Base-by-base conservation (phyloP, 1,140 invertebrate species). In the Episyrphus balteatus region DNA sequence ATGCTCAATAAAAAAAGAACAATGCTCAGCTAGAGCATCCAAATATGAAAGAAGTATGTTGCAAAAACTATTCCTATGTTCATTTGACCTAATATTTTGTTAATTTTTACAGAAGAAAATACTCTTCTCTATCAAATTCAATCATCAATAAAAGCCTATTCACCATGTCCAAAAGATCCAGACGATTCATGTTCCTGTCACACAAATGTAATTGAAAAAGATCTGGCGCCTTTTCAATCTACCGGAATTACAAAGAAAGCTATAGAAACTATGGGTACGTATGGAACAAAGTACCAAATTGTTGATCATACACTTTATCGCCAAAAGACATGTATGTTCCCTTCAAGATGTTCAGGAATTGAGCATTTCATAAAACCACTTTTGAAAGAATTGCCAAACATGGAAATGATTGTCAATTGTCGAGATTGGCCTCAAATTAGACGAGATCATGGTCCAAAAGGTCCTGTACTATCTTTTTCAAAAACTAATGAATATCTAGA, bases 381-480 rank as follows among this genome's bases (percentile, higher is more conserved):
- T 37, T 61, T 92, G 11, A 71, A 81, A 6, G 70, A 82, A 48
- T 60, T 94, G 42, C 79, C 86, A 5, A 78, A 98, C 63, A 82
- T 87, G 73, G 92, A 97, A 65, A 70, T 97, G 42, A 73, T 92
- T 31, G 70, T 98, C 2, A 98, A 98, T 65, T 86, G 84, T 0
- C 75, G 88, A 50, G 93, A 98, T 68, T 96, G 88, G 82, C 93
- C 94, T 13, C 90, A 95, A 73, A 73, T 77, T 7, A 55, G 54
- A 21, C 34, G 33, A 13, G 48, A 46, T 2, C 68, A 74, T 52
- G 53, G 59, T 51, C 51, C 15, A 11, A 34, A 47, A 8, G 59
- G 81, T 33, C 93, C 93, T 17, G 75, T 97, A 19, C 89, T 97
- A 66, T 97, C 92, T 9, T 97, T 98, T 60, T 97, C 92, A 68